Percentiles rank a stretch among this genome's conserved stretches.
Evolutionary conservation across 2,888 invertebrate genomes (phyloP).

Genomic region (Xylophagus ater): DNA sequence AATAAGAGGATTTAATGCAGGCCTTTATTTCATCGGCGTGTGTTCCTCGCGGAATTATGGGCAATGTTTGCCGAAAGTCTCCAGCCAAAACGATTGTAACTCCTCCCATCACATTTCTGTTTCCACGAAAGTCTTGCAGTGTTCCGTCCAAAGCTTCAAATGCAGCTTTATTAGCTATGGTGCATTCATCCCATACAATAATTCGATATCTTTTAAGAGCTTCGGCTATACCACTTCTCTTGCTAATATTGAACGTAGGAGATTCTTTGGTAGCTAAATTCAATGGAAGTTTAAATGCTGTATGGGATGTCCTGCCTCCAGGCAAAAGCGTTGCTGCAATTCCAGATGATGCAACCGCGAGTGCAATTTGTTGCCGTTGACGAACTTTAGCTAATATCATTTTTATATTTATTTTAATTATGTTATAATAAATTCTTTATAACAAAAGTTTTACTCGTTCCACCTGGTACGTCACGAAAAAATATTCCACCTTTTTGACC

Average conservation of each 20-base stretch:
- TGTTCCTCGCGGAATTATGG: constrained; percentile 23
- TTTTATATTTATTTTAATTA: too few species aligned
- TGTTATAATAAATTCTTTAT: constrained; percentile 28
- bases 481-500: not conserved
- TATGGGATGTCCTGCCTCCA: constrained; percentile 25
- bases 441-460: constrained; percentile 32
- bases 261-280: too few species aligned
- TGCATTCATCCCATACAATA: too few species aligned
- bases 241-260: too few species aligned
- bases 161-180: too few species aligned
- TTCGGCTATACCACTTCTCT: too few species aligned
- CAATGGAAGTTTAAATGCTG: too few species aligned
- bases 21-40: constrained; percentile 12
- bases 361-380: too few species aligned
- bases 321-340: constrained; percentile 35
- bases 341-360: constrained; percentile 34
- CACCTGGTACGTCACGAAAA: constrained; percentile 3
- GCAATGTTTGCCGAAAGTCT: constrained; percentile 29
- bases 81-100: constrained; percentile 26
- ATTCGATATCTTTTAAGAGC: too few species aligned
- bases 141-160: too few species aligned
- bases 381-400: constrained; percentile 27
- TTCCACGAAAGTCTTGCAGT: too few species aligned
- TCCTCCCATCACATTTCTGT: too few species aligned
- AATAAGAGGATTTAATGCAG: constrained; percentile 10